A percentile compares a stretch with the other conserved stretches of the same genome.
phyloP scores from a whole-genome alignment of 2,113 vertebrate species.

The Antigone vipio region DNA sequence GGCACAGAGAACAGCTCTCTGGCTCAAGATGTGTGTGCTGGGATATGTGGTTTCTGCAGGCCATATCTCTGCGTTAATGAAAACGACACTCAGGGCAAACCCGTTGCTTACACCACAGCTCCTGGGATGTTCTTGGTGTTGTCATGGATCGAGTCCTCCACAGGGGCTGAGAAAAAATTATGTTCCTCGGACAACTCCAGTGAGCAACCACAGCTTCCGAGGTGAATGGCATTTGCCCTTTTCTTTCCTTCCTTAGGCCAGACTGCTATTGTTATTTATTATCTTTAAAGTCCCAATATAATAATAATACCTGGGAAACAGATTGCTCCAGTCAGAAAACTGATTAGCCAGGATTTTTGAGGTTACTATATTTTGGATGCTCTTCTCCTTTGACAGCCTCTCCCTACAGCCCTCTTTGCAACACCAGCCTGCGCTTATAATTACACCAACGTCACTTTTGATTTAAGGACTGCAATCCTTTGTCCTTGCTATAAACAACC shows the following conservation, averaged over 20 bases:
- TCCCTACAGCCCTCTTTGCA: conserved; percentile 63
- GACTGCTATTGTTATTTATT: conserved; percentile 66
- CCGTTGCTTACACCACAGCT: background rate
- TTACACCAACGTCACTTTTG: conserved; percentile 59
- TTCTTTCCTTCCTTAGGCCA: conserved; percentile 17
- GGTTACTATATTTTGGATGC: conserved; percentile 71
- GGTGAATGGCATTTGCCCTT: conserved; percentile 61
- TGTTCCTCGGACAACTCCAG: background rate
- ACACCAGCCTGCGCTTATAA: conserved; percentile 56
- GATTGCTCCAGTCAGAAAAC: conserved; percentile 61
- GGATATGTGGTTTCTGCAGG: background rate
- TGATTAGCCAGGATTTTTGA: conserved; percentile 69
- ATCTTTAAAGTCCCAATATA: conserved; percentile 58
- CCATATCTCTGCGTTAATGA: background rate
- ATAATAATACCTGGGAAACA: conserved; percentile 57
- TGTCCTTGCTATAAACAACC: conserved; percentile 70
- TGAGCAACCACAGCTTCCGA: background rate
- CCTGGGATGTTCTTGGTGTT: background rate
- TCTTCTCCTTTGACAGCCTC: conserved; percentile 61
- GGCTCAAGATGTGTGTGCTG: background rate
- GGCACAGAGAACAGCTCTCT: background rate
- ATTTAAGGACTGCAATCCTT: conserved; percentile 72
- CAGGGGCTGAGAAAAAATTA: conserved; percentile 6
- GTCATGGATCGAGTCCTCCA: background rate
- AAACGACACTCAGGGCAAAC: background rate